Percentiles rank a stretch among this genome's conserved stretches.
Conservation (phyloP, 2,888 invertebrate genomes). For the Leptarthrus brevirostris region DNA sequence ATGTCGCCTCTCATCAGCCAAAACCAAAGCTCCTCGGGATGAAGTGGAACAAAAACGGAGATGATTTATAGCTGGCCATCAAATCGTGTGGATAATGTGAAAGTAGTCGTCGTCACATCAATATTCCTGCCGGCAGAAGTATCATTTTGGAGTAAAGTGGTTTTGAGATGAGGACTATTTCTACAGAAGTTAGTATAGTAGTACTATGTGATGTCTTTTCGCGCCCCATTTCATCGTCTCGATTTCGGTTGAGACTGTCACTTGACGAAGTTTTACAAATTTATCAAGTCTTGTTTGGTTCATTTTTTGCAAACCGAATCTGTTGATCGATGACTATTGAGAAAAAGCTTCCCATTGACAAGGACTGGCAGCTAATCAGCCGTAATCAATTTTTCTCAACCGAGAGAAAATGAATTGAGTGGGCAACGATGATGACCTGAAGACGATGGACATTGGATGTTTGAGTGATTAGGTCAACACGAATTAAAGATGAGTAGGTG, state of each 20-base stretch:
- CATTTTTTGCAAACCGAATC: conserved; percentile 10
- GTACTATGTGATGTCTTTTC: conserved; percentile 34
- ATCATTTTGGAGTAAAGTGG: conserved; percentile 24
- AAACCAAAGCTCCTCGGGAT: conserved; percentile 27
- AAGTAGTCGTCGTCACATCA: conserved; percentile 49
- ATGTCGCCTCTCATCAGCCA: conserved; percentile 44
- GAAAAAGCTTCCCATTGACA: conserved; percentile 25
- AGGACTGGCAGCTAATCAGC: conserved; percentile 43
- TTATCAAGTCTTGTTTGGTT: conserved; percentile 45
- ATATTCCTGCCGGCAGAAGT: conserved; percentile 33
- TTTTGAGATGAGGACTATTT: not conserved
- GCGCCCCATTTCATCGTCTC: conserved; percentile 45
- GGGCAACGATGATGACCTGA: conserved; percentile 35
- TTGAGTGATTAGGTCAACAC: not conserved
- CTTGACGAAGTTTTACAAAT: conserved; percentile 46
- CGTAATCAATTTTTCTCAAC: conserved; percentile 38
- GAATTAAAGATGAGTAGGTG: not conserved
- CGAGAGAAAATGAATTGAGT: conserved; percentile 31
- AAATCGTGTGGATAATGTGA: conserved; percentile 50
- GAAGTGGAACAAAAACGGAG: conserved; percentile 30
- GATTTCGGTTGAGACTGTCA: conserved; percentile 38
- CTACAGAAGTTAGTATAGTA: not conserved
- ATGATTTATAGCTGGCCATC: conserved; percentile 47
- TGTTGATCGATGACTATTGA: conserved; percentile 37
- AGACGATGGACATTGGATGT: not conserved